A percentile compares a stretch with the other conserved stretches of the same genome.
Conservation (phyloP, 2,797 vertebrate genomes). For the Chromobotia macracanthus region DNA sequence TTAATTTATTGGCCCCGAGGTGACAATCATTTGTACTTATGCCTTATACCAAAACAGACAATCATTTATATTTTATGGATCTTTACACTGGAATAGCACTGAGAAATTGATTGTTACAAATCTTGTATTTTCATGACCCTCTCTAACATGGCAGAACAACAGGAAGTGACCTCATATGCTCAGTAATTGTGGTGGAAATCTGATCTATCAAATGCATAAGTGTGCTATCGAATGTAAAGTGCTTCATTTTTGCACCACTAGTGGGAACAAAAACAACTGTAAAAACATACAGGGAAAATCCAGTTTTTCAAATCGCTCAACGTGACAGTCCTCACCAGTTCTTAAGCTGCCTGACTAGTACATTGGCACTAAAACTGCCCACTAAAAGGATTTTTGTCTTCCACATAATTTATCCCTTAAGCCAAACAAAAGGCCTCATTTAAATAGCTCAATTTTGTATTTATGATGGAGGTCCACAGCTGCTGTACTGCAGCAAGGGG, state of each 20-base stretch:
- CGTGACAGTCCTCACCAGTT: not conserved
- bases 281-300: too few relatives aligned
- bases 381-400: conserved; percentile 5
- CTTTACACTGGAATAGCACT: not conserved
- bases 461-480: not conserved
- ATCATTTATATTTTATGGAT: conserved; percentile 5
- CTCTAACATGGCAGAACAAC: not conserved
- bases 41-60: conserved; percentile 17
- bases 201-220: too few relatives aligned
- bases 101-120: conserved; percentile 5
- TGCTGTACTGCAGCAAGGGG: conserved; percentile 32
- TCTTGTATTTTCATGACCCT: conserved; percentile 18
- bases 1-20: conserved; percentile 15
- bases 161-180: conserved; percentile 19
- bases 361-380: conserved; percentile 32
- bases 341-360: conserved; percentile 4
- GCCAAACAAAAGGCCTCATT: conserved; percentile 34
- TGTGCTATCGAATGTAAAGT: not conserved
- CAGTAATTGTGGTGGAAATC: not conserved
- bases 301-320: too few relatives aligned
- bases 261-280: not conserved
- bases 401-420: conserved; percentile 34
- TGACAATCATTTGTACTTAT: conserved; percentile 18
- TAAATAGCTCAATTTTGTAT: conserved; percentile 36
- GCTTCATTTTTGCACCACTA: not conserved